A percentile compares a stretch with the other conserved stretches of the same genome.
Conservation (phyloP, 1,140 invertebrate species). For the Drosophila serrata region DNA sequence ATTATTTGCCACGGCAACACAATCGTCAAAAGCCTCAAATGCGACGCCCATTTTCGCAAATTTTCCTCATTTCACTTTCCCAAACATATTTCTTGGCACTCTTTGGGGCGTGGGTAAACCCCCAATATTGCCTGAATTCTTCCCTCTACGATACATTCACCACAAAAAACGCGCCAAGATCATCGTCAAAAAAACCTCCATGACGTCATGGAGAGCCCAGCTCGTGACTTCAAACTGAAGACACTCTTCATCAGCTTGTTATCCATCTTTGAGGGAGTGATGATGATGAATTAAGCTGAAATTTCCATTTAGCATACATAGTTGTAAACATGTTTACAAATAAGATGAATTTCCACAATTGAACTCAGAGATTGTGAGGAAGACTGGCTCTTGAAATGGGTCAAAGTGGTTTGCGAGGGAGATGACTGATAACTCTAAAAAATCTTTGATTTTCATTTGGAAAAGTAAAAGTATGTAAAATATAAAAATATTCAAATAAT, state of each 20-base stretch:
- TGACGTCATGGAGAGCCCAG: conserved; percentile 59
- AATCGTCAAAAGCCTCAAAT: conserved; percentile 38
- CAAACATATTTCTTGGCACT: conserved; percentile 55
- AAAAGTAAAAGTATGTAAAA: neutral
- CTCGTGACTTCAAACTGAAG: conserved; percentile 61
- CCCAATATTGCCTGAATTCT: conserved; percentile 14
- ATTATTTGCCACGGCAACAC: conserved; percentile 68
- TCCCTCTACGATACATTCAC: neutral
- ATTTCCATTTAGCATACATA: conserved; percentile 61
- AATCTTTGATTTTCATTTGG: neutral
- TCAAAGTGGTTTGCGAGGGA: conserved; percentile 23
- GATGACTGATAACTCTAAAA: too few species aligned
- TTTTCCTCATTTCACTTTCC: conserved; percentile 36
- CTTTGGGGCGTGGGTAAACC: conserved; percentile 50
- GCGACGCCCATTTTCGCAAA: conserved; percentile 49
- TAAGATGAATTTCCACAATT: conserved; percentile 30
- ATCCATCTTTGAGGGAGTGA: conserved; percentile 10
- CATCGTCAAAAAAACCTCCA: conserved; percentile 49
- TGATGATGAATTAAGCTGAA: conserved; percentile 25
- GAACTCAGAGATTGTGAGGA: conserved; percentile 10
- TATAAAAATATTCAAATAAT: too few species aligned
- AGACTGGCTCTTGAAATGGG: conserved; percentile 9
- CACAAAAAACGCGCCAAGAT: conserved; percentile 43
- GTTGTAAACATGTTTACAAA: conserved; percentile 62
- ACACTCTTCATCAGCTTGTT: conserved; percentile 11